Base-by-base conservation (phyloP, 2,797 vertebrate species). In the Cyprinodon diabolis region DNA sequence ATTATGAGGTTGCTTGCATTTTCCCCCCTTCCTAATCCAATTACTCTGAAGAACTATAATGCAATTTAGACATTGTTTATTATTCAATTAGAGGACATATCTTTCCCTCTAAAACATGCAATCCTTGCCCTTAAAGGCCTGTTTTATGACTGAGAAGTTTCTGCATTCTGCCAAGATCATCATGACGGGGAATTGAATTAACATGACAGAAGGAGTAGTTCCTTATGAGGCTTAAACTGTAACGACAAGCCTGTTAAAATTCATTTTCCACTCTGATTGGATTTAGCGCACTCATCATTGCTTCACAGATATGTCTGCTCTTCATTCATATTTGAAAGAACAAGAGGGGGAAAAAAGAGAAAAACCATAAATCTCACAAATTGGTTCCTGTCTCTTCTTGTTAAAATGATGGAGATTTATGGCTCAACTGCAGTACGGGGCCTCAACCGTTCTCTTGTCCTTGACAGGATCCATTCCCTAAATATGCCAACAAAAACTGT, bases 221-320 rank as follows among this genome's bases (percentile, higher is more conserved):
- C 89, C 90, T 90, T 91, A 86, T 80, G 84, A 92, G 92, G 83
- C 83, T 85, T 92, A 92, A 92, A 93, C 80, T 93, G 91, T 91
- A 91, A 93, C 83, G 90, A 92, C 93, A 91, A 92, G 90, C 85
- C 89, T 69, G 87, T 94, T 94, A 93, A 95, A 94, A 95, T 93
- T 91, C 67, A 95, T 95, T 94, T 94, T 93, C 90, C 88, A 85
- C 86, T 84, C 88, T 91, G 87, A 95, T 95, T 94, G 78, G 90
- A 94, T 95, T 90, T 92, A 84, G 82, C 52, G 69, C 76, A 86
- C 88, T 94, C 89, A 92, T 94, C 89, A 87, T 81, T 52, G 74
- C 82, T 79, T 88, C 86, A 91, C 87, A 89, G 89, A 93, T 93
- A 90, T 90, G 86, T 81, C 88, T 78, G 79, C 86, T 89, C 86